Percentiles rank a stretch among this genome's conserved stretches.
Evolutionary conservation across 2,797 vertebrate species (phyloP).

Genomic region (Momotus momota): DNA sequence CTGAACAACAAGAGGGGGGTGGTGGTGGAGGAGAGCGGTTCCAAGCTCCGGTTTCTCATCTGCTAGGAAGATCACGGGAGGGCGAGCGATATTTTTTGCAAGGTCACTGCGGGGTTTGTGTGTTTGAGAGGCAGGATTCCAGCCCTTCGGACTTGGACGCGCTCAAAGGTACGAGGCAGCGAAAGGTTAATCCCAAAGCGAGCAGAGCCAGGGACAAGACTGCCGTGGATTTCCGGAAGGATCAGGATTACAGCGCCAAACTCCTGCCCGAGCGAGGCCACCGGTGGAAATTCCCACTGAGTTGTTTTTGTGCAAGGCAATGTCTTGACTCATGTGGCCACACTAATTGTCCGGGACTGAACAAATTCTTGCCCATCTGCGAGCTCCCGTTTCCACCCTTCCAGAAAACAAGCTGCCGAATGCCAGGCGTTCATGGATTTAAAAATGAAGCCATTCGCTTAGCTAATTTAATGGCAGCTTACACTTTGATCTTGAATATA

Average conservation of each 20-base stretch:
- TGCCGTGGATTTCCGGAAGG: neutral
- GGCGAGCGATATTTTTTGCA: neutral
- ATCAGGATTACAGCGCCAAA: neutral
- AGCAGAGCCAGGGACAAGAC: neutral
- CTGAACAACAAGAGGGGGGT: neutral
- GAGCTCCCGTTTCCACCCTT: neutral
- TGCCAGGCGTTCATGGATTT: neutral
- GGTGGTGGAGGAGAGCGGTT: neutral
- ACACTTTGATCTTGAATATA: neutral
- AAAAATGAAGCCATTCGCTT: neutral
- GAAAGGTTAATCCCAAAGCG: neutral
- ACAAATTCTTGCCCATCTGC: neutral
- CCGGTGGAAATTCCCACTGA: conserved; percentile 25
- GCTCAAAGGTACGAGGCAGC: neutral
- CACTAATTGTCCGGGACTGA: neutral
- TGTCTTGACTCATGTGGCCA: neutral
- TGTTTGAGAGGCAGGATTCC: neutral
- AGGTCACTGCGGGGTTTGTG: neutral
- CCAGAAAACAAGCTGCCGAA: neutral
- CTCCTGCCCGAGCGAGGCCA: neutral
- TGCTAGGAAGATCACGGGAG: neutral
- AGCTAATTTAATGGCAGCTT: neutral
- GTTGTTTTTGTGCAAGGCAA: neutral
- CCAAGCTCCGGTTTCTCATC: conserved; percentile 2
- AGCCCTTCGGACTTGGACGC: neutral